Base-by-base conservation (phyloP, 1,140 invertebrate genomes). In the Heliconius melpomene region DNA sequence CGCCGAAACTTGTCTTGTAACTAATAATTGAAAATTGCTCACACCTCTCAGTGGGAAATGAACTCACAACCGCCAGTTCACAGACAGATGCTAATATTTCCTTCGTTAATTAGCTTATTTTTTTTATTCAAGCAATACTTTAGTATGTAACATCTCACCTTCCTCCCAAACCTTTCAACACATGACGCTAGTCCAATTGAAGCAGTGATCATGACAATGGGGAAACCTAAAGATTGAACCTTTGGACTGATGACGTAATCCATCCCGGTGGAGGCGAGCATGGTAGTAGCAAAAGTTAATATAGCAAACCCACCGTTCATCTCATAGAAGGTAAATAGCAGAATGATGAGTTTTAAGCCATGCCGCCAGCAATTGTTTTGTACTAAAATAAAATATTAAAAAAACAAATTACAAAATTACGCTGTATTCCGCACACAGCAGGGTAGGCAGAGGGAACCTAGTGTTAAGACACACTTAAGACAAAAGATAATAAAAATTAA, bases 101-200 rank as follows among this genome's bases (percentile, higher is more conserved):
- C 40, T 13, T 40, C 40, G 1, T 40, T 13, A 40, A 40, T 13
- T 5, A 13, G 9, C 5, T 40, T 13, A 13, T 40, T 11, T 40
- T 11, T 40, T 9, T 40, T 40, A 3, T 40, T 13, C 11, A 40
- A 40, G 40, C 40, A 13, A 3, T 40, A 40, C 3, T 13, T 40
- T 40, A 40, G 11, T 40, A 40, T 40, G 9, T 40, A 40, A 40
- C 40, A 20, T 52, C 50, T 52, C 50, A 92, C 91, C 88, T 87
- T 89, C 76, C 92, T 86, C 9, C 89, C 90, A 70, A 86, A 78
- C 38, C 75, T 87, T 40, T 92, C 91, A 3, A 91, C 83, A 40
- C 77, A 75, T 16, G 70, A 40, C 38, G 90, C 85, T 1, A 88
- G 80, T 1, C 83, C 32, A 2, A 86, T 20, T 5, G 89, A 89